Conservation (phyloP, 2,888 invertebrate genomes). For the Apamea crenata region DNA sequence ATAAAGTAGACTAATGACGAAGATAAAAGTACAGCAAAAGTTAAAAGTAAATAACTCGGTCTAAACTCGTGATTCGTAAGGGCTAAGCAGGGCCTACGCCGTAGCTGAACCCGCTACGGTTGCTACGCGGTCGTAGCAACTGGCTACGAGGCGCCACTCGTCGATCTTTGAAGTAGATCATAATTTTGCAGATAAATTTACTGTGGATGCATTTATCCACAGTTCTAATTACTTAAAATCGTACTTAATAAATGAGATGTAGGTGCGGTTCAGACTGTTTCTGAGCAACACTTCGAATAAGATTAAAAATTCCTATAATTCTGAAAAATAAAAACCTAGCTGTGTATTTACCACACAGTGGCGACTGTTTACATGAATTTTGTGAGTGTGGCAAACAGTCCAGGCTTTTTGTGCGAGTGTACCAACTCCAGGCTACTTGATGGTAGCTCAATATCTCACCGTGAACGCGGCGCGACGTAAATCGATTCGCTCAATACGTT, state of each 20-base stretch:
- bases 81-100: neutral
- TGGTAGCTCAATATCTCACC: conserved; percentile 27
- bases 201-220: no score
- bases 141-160: neutral
- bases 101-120: conserved; percentile 13
- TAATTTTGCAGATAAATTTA: neutral
- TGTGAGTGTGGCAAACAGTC: neutral
- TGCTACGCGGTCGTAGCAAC: conserved; percentile 21
- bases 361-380: neutral
- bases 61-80: neutral
- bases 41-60: neutral
- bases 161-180: neutral
- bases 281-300: neutral
- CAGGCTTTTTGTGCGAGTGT: neutral
- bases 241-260: neutral
- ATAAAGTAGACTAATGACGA: neutral
- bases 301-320: no score
- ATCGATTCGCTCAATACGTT: conserved; percentile 44
- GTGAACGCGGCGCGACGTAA: conserved; percentile 11
- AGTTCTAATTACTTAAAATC: neutral
- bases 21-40: neutral
- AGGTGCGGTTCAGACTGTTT: neutral
- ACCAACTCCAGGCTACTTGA: conserved; percentile 10
- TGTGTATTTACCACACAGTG: neutral
- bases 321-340: no score